Percentiles rank a stretch among this genome's conserved stretches.
Evolutionary conservation across 2,113 vertebrate species (phyloP).

Genomic region (Emydocephalus ijimae): DNA sequence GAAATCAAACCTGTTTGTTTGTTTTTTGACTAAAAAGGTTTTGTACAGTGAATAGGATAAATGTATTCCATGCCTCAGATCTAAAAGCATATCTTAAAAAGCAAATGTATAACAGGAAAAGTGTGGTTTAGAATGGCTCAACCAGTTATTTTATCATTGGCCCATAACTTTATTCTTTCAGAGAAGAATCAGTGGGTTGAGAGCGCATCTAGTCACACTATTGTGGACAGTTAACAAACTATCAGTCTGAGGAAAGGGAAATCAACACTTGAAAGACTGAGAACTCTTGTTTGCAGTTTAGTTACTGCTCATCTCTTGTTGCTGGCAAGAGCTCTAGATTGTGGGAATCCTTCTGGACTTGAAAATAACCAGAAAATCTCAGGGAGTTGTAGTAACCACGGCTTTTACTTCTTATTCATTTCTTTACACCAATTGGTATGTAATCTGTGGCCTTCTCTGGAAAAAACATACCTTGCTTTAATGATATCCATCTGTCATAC

Average conservation of each 20-base stretch:
- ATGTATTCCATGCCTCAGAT: not conserved
- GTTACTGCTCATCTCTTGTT: not conserved
- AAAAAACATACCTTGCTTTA: not conserved
- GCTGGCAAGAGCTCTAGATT: not conserved
- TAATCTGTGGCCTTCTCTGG: not conserved
- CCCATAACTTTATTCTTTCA: not conserved
- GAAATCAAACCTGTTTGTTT: not conserved
- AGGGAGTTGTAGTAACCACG: not conserved
- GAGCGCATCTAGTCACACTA: not conserved
- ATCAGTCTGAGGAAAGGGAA: not conserved
- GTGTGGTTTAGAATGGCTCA: not conserved
- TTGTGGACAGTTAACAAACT: not conserved
- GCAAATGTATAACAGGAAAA: not conserved
- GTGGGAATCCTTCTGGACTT: not conserved
- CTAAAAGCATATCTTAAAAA: not conserved
- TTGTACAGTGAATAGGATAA: not conserved
- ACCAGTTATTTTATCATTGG: not conserved
- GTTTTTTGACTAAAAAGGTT: not conserved
- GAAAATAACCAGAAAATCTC: not conserved
- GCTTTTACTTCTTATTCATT: not conserved
- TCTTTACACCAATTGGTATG: not conserved
- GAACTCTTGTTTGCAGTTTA: not conserved
- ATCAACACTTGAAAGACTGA: not conserved
- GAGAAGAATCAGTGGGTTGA: not conserved
- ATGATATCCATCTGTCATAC: not conserved